Percentiles rank a stretch among this genome's conserved stretches.
Evolutionary conservation across 2,797 vertebrate genomes (phyloP).

Genomic region (Lycodopsis pacificus): DNA sequence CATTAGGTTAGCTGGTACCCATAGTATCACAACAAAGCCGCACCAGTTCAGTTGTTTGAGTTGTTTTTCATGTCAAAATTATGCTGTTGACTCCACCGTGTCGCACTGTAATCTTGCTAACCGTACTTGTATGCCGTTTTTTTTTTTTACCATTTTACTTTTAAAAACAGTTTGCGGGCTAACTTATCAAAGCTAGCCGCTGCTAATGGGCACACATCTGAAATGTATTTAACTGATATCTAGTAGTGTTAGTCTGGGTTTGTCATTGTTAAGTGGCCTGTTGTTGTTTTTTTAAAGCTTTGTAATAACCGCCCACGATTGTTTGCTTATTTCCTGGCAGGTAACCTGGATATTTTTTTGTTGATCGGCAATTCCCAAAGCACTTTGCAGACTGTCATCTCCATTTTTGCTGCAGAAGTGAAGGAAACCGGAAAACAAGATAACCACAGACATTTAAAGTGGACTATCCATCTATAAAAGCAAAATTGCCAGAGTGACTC

Average conservation of each 20-base stretch:
- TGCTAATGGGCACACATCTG: neutral
- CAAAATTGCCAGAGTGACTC: conserved; percentile 9
- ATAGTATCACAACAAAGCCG: conserved; percentile 28
- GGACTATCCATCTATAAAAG: conserved; percentile 12
- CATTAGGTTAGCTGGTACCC: neutral
- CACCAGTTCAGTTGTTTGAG: neutral
- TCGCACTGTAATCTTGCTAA: no score
- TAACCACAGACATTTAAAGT: conserved; percentile 23
- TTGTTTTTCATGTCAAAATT: neutral
- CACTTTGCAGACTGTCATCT: conserved; percentile 47
- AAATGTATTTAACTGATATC: neutral
- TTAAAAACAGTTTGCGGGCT: neutral
- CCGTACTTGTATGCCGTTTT: neutral
- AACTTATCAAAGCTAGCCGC: neutral
- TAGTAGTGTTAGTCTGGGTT: neutral
- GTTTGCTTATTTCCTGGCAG: conserved; percentile 50
- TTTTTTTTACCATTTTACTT: neutral
- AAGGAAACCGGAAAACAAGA: conserved; percentile 38
- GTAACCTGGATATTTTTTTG: conserved; percentile 51
- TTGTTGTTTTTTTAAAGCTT: neutral
- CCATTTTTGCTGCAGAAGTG: conserved; percentile 32
- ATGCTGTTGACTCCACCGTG: neutral
- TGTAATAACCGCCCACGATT: neutral
- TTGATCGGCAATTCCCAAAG: conserved; percentile 22
- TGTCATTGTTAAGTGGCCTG: neutral